Base-by-base conservation (phyloP, 2,888 invertebrate genomes). In the Geophilus truncorum region DNA sequence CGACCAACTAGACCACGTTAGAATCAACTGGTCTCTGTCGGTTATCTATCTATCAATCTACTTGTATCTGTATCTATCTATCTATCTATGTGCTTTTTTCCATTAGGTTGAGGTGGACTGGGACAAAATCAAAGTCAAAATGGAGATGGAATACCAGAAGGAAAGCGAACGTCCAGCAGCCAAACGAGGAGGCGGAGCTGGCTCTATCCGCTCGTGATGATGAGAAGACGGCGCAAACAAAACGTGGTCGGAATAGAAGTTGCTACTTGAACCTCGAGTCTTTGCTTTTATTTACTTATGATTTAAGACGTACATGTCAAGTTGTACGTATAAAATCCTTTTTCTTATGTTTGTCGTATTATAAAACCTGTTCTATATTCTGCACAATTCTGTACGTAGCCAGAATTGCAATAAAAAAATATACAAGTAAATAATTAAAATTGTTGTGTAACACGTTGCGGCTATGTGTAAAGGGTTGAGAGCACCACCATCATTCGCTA, bases 91-190 rank as follows among this genome's bases (percentile, higher is more conserved):
- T 83, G 62, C 81, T 81, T 81, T 79, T 86, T 86, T 57, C 51
- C 51, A 51, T 51, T 83, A 89, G 89, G 86, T 89, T 77, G 86
- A 86, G 79, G 85, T 89, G 78, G 88, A 89, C 84, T 87, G 86
- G 84, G 88, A 88, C 80, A 89, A 88, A 84, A 87, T 90, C 21
- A 85, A 87, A 83, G 86, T 88, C 82, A 89, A 89, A 85, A 86
- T 90, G 77, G 86, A 86, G 82, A 84, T 84, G 32, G 89, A 89
- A 84, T 85, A 84, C 80, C 84, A 85, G 78, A 86, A 84, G 85
- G 86, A 87, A 80, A 80, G 83, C n/a, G 83, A 83, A 76, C 81
- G 80, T 21, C 77, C 51, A 75, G 34, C 30, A 34, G 80, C 57
- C 51, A 45, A 80, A 80, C 80, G 70, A 70, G 57, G 21, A 21